Conservation (phyloP, 2,888 invertebrate species). For the Trichogramma dendrolimi region DNA sequence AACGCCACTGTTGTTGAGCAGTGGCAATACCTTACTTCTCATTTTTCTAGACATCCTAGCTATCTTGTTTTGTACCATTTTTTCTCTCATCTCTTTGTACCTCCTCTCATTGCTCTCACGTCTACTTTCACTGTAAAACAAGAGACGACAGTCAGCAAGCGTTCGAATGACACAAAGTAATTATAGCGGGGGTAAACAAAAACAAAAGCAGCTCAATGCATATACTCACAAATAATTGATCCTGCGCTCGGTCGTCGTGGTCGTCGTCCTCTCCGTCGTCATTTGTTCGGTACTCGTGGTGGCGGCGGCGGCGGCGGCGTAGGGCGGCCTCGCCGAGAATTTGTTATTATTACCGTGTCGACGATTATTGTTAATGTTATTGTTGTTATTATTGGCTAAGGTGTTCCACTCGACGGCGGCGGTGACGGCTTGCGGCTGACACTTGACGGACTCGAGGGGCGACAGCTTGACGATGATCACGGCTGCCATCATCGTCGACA, state of each 20-base stretch:
- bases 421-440: constrained; percentile 39
- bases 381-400: constrained; percentile 24
- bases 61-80: constrained; percentile 39
- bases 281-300: background rate
- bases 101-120: constrained; percentile 35
- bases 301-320: background rate
- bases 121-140: constrained; percentile 23
- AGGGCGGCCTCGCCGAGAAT: background rate
- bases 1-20: constrained; percentile 34
- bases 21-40: constrained; percentile 38
- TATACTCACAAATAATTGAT: no score
- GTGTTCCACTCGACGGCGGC: constrained; percentile 43
- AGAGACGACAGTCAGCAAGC: background rate
- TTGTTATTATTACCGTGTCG: background rate
- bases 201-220: no score
- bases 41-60: constrained; percentile 42
- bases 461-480: constrained; percentile 43
- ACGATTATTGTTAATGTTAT: background rate
- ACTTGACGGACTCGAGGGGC: constrained; percentile 43
- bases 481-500: constrained; percentile 44
- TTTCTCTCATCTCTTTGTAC: constrained; percentile 38
- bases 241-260: no score
- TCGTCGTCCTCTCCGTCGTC: no score
- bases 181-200: no score
- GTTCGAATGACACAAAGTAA: no score